Evolutionary conservation across 2,888 invertebrate genomes (phyloP).

Genomic region (Heteropelma amictum): DNA sequence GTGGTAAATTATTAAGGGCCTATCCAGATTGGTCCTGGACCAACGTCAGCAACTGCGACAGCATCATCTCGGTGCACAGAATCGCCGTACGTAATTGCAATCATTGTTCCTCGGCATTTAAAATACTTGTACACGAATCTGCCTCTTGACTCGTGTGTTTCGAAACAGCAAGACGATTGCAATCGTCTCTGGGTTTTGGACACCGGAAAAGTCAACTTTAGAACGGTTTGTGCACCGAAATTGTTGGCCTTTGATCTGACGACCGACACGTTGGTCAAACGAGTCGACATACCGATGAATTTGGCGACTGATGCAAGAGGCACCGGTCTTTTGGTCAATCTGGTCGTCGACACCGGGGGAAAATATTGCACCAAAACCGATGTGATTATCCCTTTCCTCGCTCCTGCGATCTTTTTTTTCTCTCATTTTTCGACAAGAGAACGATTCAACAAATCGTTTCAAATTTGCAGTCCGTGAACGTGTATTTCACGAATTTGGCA

Average conservation of each 20-base stretch:
- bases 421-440: no score
- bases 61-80: slow-evolving; percentile 86
- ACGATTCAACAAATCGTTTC: no score
- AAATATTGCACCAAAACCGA: neutral
- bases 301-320: slow-evolving; percentile 16
- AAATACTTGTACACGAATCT: neutral
- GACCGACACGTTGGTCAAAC: slow-evolving; percentile 72
- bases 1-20: slow-evolving; percentile 78
- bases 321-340: slow-evolving; percentile 21
- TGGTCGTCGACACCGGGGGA: slow-evolving; percentile 20
- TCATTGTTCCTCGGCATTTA: no score
- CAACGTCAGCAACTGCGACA: slow-evolving; percentile 82
- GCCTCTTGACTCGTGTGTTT: neutral
- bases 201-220: slow-evolving; percentile 81
- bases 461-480: no score
- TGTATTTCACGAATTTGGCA: no score
- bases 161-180: slow-evolving; percentile 79
- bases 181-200: slow-evolving; percentile 85
- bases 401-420: neutral
- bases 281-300: slow-evolving; percentile 39
- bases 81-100: slow-evolving; percentile 83
- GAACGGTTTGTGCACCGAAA: slow-evolving; percentile 83
- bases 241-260: slow-evolving; percentile 84
- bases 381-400: slow-evolving; percentile 5
- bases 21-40: slow-evolving; percentile 83